phyloP scores from a whole-genome alignment of 1,140 invertebrate species.

The Panagrolaimus sp. region DNA sequence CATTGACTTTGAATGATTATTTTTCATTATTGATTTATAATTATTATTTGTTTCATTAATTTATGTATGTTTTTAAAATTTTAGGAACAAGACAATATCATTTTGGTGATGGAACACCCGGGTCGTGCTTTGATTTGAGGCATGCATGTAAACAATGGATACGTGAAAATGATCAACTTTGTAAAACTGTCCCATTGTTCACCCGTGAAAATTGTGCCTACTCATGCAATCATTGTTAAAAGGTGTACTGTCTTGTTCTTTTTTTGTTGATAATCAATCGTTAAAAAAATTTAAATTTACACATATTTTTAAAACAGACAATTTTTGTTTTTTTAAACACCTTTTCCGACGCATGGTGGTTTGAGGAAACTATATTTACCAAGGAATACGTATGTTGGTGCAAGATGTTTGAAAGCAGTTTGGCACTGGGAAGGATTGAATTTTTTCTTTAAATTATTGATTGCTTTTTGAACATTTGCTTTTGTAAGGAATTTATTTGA shows the following conservation, averaged over 20 bases:
- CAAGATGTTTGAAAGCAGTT: too few relatives aligned
- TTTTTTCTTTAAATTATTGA: too few relatives aligned
- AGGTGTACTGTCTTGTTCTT: neutral
- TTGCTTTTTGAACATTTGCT: too few relatives aligned
- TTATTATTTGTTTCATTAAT: too few relatives aligned
- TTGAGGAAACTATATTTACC: too few relatives aligned
- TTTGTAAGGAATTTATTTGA: too few relatives aligned
- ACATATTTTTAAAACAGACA: neutral
- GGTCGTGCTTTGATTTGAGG: slow-evolving; percentile 48
- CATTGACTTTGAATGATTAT: too few relatives aligned
- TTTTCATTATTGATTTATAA: too few relatives aligned
- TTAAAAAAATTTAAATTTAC: neutral
- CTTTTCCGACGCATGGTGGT: too few relatives aligned
- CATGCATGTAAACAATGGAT: slow-evolving; percentile 56
- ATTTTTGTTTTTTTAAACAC: too few relatives aligned
- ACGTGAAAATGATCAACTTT: slow-evolving; percentile 46
- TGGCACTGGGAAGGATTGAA: too few relatives aligned
- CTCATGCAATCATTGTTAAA: slow-evolving; percentile 45
- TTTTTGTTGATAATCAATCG: slow-evolving; percentile 36
- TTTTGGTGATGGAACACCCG: slow-evolving; percentile 48
- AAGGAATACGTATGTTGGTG: too few relatives aligned
- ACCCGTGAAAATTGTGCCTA: slow-evolving; percentile 53
- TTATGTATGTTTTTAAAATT: neutral
- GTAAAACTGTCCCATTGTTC: slow-evolving; percentile 53
- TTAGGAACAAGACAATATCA: slow-evolving; percentile 29